Evolutionary conservation across 2,797 vertebrate genomes (phyloP).

Genomic region (Sylvilagus floridanus): DNA sequence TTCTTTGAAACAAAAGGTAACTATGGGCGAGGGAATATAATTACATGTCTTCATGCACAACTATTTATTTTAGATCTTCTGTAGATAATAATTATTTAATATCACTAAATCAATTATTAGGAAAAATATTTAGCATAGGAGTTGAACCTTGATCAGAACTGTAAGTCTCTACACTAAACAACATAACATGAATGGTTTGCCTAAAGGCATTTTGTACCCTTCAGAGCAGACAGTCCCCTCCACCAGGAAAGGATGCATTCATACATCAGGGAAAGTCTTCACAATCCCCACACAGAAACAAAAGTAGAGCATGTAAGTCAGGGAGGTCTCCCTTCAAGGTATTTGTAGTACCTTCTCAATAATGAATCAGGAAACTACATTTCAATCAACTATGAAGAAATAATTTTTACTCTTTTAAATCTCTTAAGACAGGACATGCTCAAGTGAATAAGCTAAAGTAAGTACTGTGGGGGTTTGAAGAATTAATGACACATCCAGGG

Average conservation of each 20-base stretch:
- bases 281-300: neutral
- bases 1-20: conserved; percentile 29
- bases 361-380: neutral
- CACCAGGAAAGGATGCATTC: neutral
- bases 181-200: neutral
- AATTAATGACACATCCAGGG: neutral
- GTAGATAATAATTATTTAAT: neutral
- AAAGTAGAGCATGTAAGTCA: neutral
- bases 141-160: conserved; percentile 20
- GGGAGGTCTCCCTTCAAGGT: neutral
- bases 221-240: neutral
- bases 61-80: neutral
- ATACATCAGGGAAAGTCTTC: neutral
- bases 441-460: neutral
- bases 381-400: neutral
- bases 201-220: neutral
- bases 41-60: neutral
- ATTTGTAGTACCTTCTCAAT: conserved; percentile 10
- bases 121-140: neutral
- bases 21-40: neutral
- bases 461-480: neutral
- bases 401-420: neutral
- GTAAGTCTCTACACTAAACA: neutral
- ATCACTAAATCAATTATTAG: neutral
- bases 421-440: neutral